Evolutionary conservation across 2,888 invertebrate genomes (phyloP).

Genomic region (Sthenelais limicola): DNA sequence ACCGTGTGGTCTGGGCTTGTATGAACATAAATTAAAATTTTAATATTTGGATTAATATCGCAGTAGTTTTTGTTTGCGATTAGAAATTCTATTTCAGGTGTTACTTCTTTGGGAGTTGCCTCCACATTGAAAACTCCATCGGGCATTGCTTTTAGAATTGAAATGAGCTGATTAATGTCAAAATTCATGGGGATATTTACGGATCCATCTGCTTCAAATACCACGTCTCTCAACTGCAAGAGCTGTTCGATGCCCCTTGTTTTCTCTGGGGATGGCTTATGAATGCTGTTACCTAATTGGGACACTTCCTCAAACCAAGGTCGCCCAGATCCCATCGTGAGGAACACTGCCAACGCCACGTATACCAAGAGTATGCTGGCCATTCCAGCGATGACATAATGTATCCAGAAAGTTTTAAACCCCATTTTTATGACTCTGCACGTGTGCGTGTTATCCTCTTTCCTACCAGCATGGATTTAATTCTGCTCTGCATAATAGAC

Average conservation of each 20-base stretch:
- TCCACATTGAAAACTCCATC: slow-evolving; percentile 21
- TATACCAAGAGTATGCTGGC: slow-evolving; percentile 14
- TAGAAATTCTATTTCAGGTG: slow-evolving; percentile 16
- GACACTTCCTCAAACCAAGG: too few relatives aligned
- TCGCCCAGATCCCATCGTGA: not conserved
- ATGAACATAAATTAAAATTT: slow-evolving; percentile 52
- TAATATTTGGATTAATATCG: slow-evolving; percentile 23
- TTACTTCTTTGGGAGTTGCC: not conserved
- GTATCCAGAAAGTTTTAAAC: too few relatives aligned
- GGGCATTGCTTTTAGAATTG: not conserved
- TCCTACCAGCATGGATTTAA: too few relatives aligned
- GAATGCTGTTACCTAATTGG: not conserved
- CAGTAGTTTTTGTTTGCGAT: slow-evolving; percentile 44
- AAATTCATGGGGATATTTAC: slow-evolving; percentile 13
- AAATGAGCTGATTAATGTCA: slow-evolving; percentile 2
- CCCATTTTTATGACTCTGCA: too few relatives aligned
- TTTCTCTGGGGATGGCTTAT: not conserved
- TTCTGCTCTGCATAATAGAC: too few relatives aligned
- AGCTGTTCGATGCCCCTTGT: not conserved
- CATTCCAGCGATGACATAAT: not conserved
- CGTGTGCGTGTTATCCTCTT: too few relatives aligned
- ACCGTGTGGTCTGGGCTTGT: slow-evolving; percentile 51
- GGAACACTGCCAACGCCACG: slow-evolving; percentile 4
- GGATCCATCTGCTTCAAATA: slow-evolving; percentile 12
- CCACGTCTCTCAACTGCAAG: slow-evolving; percentile 5